Conservation (phyloP, 2,888 invertebrate genomes). For the Amphipyra berbera region DNA sequence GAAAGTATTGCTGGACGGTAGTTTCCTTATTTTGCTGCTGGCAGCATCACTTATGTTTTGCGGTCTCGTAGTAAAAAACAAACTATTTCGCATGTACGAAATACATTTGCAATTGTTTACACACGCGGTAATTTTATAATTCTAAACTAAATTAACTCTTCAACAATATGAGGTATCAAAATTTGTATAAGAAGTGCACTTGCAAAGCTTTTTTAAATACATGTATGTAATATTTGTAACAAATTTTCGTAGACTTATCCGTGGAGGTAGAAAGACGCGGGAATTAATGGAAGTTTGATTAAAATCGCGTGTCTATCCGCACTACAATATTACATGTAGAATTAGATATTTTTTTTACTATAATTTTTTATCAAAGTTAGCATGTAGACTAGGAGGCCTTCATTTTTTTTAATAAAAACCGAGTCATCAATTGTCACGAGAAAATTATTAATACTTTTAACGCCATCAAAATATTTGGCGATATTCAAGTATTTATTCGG, state of each 20-base stretch:
- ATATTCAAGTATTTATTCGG: constrained; percentile 39
- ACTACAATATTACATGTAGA: constrained; percentile 33
- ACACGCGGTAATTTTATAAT: constrained; percentile 1
- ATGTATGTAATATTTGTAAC: constrained; percentile 44
- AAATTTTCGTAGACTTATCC: constrained; percentile 37
- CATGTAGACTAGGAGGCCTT: constrained; percentile 51
- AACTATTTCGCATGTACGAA: constrained; percentile 16
- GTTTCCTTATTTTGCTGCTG: constrained; percentile 46
- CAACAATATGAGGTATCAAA: constrained; percentile 26
- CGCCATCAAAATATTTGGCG: constrained; percentile 52
- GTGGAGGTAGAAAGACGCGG: constrained; percentile 30
- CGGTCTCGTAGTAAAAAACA: constrained; percentile 29
- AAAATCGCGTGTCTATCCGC: constrained; percentile 26
- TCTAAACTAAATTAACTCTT: constrained; percentile 19
- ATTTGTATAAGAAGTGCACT: constrained; percentile 49
- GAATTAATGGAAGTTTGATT: constrained; percentile 15
- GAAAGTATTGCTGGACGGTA: constrained; percentile 31
- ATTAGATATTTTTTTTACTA: constrained; percentile 25
- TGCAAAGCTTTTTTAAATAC: constrained; percentile 43
- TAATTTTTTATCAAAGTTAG: constrained; percentile 55
- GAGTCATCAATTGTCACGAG: constrained; percentile 27
- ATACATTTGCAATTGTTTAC: constrained; percentile 8
- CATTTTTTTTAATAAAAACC: constrained; percentile 23
- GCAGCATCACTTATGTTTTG: constrained; percentile 50
- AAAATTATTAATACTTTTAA: constrained; percentile 35